These are phyloP conservation scores for Amphiduros pacificus DNA, from an alignment of 2,888 invertebrate species.

Conservation along the genomic window DNA sequence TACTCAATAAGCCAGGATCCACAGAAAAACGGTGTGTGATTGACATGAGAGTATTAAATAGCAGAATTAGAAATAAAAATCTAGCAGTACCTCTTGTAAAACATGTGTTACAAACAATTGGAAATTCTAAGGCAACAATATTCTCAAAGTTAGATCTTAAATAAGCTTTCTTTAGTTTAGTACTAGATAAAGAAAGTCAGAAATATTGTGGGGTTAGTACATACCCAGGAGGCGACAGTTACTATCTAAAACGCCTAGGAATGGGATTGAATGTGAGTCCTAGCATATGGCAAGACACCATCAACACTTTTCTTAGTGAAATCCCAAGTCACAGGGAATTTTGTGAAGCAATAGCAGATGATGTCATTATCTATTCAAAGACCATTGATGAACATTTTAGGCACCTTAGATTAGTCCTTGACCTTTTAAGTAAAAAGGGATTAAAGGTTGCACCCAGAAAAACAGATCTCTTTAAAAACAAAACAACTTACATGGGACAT, in stretches of 20 bases:
- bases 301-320: neutral
- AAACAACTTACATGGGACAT: neutral
- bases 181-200: neutral
- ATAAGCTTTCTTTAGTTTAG: neutral
- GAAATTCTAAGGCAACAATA: neutral
- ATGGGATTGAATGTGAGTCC: neutral
- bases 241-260: neutral
- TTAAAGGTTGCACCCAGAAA: too few species aligned
- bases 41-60: neutral
- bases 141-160: neutral
- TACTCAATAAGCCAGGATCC: neutral
- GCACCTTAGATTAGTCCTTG: neutral
- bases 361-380: neutral
- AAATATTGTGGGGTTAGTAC: neutral
- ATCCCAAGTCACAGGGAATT: neutral
- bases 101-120: neutral
- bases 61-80: neutral
- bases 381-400: neutral
- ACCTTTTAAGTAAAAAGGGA: neutral
- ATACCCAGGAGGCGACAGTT: neutral
- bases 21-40: neutral
- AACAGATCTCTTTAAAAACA: neutral
- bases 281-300: neutral
- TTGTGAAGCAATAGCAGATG: neutral
- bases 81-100: neutral